Percentiles rank a stretch among this genome's conserved stretches.
Conservation (phyloP, 2,113 vertebrate genomes). For the Microcebus ravelobensis region DNA sequence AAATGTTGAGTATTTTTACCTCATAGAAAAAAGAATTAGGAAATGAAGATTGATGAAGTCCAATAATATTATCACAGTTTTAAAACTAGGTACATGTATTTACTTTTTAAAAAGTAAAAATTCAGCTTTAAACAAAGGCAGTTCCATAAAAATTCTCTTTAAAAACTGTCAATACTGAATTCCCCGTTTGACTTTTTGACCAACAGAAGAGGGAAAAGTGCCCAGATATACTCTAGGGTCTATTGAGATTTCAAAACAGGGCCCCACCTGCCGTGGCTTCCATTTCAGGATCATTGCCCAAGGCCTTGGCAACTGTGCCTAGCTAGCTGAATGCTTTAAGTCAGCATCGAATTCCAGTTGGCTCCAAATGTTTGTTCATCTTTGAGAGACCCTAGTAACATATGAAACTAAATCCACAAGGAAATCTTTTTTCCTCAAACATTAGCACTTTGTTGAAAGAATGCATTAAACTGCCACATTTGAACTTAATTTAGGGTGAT, state of each 20-base stretch:
- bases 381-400: slow-evolving; percentile 62
- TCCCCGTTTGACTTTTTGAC: neutral
- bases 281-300: slow-evolving; percentile 51
- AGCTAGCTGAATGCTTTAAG: slow-evolving; percentile 61
- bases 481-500: slow-evolving; percentile 65
- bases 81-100: neutral
- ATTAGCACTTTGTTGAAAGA: slow-evolving; percentile 64
- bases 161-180: neutral
- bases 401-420: slow-evolving; percentile 68
- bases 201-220: neutral
- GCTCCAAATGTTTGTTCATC: slow-evolving; percentile 64
- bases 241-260: slow-evolving; percentile 22
- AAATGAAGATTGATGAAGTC: neutral
- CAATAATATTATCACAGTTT: neutral
- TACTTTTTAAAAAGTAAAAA: slow-evolving; percentile 1
- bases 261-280: neutral
- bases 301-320: slow-evolving; percentile 51
- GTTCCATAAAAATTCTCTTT: neutral
- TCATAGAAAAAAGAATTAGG: slow-evolving; percentile 9
- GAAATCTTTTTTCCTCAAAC: slow-evolving; percentile 62
- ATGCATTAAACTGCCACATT: slow-evolving; percentile 54
- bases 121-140: slow-evolving; percentile 31
- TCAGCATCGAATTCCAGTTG: slow-evolving; percentile 54
- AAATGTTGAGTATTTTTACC: neutral
- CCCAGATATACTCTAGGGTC: neutral